Base-by-base conservation (phyloP, 2,888 invertebrate genomes). In the Oxyteleia sp. region DNA sequence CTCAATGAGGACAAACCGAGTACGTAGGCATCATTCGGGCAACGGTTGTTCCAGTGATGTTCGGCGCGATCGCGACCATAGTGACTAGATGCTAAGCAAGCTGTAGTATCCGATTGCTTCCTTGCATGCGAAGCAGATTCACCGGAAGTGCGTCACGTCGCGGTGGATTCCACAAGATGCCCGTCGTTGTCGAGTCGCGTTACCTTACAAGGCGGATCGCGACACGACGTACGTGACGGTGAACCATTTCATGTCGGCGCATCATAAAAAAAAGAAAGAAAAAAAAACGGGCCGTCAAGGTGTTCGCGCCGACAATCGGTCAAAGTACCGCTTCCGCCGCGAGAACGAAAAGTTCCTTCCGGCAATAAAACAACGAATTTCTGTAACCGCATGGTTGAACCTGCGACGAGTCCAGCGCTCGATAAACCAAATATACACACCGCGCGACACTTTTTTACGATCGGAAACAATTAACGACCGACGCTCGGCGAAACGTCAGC, bases 61-160 rank as follows among this genome's bases (percentile, higher is more conserved):
- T 63, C 66, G 47, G 64, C 10, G 41, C 53, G 66, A 51, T 85
- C 57, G 80, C 86, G 88, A 88, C 87, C 86, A 90, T 90, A 90
- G 86, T 89, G 90, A 92, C 89, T 92, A 88, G 91, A 91, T 91
- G 92, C 91, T 91, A 91, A 92, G 92, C 92, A 92, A 92, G 92
- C 91, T 93, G 93, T 93, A 92, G 87, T 91, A 92, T 88, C 88
- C 89, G 89, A 88, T 89, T 89, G 89, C 91, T 92, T 93, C 93
- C 93, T 89, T 92, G 93, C n/a, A n/a, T n/a, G n/a, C n/a, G n/a
- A n/a, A n/a, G n/a, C n/a, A n/a, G n/a, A n/a, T n/a, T n/a, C n/a
- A n/a, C n/a, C n/a, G n/a, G n/a, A n/a, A n/a, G n/a, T n/a, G n/a
- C n/a, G n/a, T n/a, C n/a, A n/a, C n/a, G n/a, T n/a, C 92, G 76